Conservation (phyloP, 2,113 vertebrate species). For the Cyanistes caeruleus region DNA sequence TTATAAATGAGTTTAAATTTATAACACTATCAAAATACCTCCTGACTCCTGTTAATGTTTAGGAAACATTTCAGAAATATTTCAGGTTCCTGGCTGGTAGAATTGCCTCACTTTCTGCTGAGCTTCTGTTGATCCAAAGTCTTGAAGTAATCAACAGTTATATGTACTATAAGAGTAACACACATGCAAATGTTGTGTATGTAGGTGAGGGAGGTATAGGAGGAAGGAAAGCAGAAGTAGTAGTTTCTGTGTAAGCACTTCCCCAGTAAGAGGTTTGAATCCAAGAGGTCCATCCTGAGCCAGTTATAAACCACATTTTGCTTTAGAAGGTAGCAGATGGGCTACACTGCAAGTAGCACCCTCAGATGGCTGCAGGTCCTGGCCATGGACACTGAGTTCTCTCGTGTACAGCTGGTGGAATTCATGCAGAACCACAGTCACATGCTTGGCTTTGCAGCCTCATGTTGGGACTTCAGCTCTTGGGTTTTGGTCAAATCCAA, state of each 20-base stretch:
- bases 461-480: not conserved
- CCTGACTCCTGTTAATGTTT: constrained; percentile 77
- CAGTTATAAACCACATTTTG: not conserved
- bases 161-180: not conserved
- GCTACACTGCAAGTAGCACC: not conserved
- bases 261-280: not conserved
- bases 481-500: not conserved
- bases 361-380: not conserved
- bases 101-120: constrained; percentile 32
- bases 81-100: constrained; percentile 61
- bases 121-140: constrained; percentile 30
- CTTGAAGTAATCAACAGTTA: constrained; percentile 37
- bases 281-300: not conserved
- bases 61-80: constrained; percentile 78
- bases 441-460: accelerated
- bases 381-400: not conserved
- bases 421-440: not conserved
- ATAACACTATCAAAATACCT: constrained; percentile 83
- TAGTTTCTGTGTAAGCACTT: not conserved
- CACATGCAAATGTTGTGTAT: not conserved
- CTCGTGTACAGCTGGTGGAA: not conserved
- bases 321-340: not conserved
- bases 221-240: not conserved
- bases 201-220: not conserved
- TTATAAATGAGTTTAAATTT: constrained; percentile 79